Evolutionary conservation across 2,797 vertebrate species (phyloP).

Genomic region (Lithobates pipiens): DNA sequence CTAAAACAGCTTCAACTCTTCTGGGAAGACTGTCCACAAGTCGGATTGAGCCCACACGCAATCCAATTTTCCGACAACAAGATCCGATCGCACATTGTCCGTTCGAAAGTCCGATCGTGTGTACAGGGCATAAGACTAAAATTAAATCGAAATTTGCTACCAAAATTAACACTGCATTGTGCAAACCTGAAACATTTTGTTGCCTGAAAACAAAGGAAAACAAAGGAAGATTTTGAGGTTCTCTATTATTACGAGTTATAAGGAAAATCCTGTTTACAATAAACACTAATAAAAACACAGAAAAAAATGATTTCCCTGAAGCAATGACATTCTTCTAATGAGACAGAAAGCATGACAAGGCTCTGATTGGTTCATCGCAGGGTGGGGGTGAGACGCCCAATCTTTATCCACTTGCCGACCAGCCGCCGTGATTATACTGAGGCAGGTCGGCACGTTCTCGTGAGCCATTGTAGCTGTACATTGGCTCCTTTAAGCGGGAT

Average conservation of each 20-base stretch:
- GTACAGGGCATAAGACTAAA: too few relatives aligned
- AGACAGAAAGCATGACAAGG: background rate
- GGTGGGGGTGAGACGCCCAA: background rate
- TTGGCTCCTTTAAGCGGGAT: too few relatives aligned
- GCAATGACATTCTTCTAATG: background rate
- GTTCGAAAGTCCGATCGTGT: too few relatives aligned
- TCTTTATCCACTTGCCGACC: background rate
- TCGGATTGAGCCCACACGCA: too few relatives aligned
- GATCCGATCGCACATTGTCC: too few relatives aligned
- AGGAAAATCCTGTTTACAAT: background rate
- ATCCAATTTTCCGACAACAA: too few relatives aligned
- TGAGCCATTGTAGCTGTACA: too few relatives aligned
- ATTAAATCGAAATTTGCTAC: too few relatives aligned
- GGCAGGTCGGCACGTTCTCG: too few relatives aligned
- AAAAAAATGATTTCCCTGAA: background rate
- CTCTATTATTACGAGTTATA: background rate
- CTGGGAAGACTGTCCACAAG: too few relatives aligned
- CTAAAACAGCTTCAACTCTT: too few relatives aligned
- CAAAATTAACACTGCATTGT: background rate
- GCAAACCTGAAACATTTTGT: slow-evolving; percentile 10
- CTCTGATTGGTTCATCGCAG: background rate
- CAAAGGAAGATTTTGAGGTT: background rate
- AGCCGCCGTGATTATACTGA: too few relatives aligned
- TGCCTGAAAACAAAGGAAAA: slow-evolving; percentile 17
- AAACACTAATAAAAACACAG: background rate